Conservation (phyloP, 2,888 invertebrate species). For the Amblyjoppa fuscipennis region DNA sequence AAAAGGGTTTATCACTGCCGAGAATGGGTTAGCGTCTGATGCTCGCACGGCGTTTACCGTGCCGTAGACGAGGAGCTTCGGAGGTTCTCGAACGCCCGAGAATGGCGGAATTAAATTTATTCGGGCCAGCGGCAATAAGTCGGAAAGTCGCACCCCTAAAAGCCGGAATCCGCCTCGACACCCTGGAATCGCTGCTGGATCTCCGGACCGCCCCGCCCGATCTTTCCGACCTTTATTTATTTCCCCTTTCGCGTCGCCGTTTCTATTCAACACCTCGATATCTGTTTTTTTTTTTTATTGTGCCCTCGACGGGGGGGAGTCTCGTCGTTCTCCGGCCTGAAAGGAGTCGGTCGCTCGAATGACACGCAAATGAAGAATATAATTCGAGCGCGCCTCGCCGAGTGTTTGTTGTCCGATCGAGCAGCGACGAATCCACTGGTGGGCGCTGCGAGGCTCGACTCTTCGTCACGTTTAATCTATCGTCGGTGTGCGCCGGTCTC, state of each 20-base stretch:
- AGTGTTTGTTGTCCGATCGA: conserved; percentile 52
- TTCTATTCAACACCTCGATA: conserved; percentile 65
- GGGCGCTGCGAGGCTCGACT: not conserved
- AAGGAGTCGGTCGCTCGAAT: not conserved
- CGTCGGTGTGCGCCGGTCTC: no score
- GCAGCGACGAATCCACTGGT: conserved; percentile 1
- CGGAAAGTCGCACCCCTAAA: conserved; percentile 81
- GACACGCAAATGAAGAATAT: conserved; percentile 12
- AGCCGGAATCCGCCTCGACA: conserved; percentile 78
- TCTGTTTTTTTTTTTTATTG: conserved; percentile 39
- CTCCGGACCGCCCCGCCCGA: conserved; percentile 40
- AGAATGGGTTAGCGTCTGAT: conserved; percentile 71
- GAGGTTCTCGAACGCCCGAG: conserved; percentile 68
- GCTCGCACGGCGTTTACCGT: not conserved
- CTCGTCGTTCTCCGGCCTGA: not conserved
- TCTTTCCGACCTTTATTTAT: conserved; percentile 33
- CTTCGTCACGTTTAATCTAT: not conserved
- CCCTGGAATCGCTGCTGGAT: conserved; percentile 25
- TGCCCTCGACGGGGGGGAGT: not conserved
- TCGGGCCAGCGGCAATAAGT: conserved; percentile 83
- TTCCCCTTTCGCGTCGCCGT: conserved; percentile 53
- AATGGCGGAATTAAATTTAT: conserved; percentile 83
- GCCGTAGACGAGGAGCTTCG: not conserved
- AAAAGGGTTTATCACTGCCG: conserved; percentile 70
- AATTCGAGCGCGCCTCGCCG: conserved; percentile 7